A percentile compares a stretch with the other conserved stretches of the same genome.
phyloP scores from a whole-genome alignment of 1,140 invertebrate species.

The Lasaia peninsularis region DNA sequence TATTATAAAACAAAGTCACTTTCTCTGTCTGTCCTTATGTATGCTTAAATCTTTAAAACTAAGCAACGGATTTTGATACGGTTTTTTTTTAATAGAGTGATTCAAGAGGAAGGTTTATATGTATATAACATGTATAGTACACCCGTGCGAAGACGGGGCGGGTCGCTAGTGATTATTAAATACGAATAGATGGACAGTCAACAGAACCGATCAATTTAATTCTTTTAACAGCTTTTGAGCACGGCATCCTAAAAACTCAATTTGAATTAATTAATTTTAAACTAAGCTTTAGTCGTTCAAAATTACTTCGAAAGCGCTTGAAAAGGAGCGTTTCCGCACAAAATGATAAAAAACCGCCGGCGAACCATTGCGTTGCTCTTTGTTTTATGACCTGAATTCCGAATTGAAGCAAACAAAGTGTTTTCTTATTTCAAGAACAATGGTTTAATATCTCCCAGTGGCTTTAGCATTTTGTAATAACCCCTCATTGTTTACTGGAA shows the following conservation, averaged over 20 bases:
- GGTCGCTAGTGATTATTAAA: too few species aligned
- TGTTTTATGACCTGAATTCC: conserved; percentile 1
- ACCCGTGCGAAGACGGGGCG: too few species aligned
- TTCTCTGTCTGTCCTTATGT: too few species aligned
- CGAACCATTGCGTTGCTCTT: conserved; percentile 3
- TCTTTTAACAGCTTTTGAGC: too few species aligned
- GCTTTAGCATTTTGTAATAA: conserved; percentile 4
- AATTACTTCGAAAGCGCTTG: background rate
- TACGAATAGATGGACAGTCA: too few species aligned
- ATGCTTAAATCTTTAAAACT: too few species aligned
- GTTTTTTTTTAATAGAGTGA: too few species aligned
- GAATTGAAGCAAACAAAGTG: conserved; percentile 4
- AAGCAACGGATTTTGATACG: too few species aligned
- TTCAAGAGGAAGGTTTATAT: too few species aligned
- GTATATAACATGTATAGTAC: too few species aligned
- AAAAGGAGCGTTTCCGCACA: background rate
- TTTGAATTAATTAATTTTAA: background rate
- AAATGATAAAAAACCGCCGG: background rate
- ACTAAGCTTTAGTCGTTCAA: background rate
- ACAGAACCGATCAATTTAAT: too few species aligned
- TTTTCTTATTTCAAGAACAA: conserved; percentile 11
- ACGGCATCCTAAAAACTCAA: background rate
- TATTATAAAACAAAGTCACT: too few species aligned
- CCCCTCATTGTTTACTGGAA: background rate
- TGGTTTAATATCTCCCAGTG: conserved; percentile 6